phyloP scores from a whole-genome alignment of 2,797 vertebrate genomes.

The Chromis chromis region DNA sequence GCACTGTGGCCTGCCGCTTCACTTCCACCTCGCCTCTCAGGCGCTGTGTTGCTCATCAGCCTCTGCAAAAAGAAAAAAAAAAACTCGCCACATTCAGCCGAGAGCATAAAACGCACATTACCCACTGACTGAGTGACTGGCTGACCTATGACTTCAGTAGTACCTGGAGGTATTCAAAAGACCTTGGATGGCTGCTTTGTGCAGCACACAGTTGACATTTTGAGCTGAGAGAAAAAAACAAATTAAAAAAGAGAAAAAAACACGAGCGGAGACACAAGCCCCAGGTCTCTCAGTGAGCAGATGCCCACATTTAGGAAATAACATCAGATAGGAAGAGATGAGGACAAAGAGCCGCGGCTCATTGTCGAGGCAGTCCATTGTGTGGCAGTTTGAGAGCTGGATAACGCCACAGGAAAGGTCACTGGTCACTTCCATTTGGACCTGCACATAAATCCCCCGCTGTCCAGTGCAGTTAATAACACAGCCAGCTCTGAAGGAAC shows the following conservation, averaged over 20 bases:
- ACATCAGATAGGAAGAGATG: constrained; percentile 74
- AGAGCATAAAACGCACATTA: constrained; percentile 76
- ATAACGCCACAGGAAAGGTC: constrained; percentile 80
- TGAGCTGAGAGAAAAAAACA: constrained; percentile 45
- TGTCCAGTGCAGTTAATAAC: constrained; percentile 74
- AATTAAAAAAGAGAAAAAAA: constrained; percentile 10
- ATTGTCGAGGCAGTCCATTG: constrained; percentile 77
- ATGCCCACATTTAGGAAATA: constrained; percentile 80
- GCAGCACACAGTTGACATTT: constrained; percentile 77
- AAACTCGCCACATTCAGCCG: constrained; percentile 61
- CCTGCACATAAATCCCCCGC: constrained; percentile 78
- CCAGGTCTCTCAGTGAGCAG: constrained; percentile 61
- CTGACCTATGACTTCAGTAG: constrained; percentile 82
- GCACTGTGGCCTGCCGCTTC: constrained; percentile 46
- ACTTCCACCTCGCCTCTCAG: constrained; percentile 56
- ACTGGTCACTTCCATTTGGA: constrained; percentile 85
- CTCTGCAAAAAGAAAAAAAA: constrained; percentile 30
- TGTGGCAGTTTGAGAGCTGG: constrained; percentile 74
- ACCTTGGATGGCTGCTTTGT: constrained; percentile 70
- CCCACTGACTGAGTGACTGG: constrained; percentile 74
- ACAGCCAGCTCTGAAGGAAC: constrained; percentile 61
- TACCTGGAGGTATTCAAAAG: constrained; percentile 80
- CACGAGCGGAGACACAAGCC: constrained; percentile 46
- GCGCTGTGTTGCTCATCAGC: constrained; percentile 59
- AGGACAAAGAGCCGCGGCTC: constrained; percentile 72